phyloP scores from a whole-genome alignment of 2,797 vertebrate genomes.

The Xiphorhynchus erythropygius region DNA sequence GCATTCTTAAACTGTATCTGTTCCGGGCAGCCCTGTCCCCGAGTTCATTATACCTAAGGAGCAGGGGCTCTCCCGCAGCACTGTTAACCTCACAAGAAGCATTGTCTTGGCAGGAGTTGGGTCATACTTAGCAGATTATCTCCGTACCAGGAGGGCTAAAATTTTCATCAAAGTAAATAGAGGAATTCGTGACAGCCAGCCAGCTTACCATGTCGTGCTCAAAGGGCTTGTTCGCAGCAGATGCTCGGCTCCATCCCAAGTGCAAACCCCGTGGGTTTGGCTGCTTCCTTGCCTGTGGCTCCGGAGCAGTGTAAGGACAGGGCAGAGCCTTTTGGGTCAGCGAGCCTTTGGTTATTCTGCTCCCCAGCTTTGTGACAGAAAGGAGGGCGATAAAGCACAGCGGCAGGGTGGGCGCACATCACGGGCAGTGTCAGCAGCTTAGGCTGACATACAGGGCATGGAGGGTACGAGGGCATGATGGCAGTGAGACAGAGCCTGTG shows the following conservation, averaged over 20 bases:
- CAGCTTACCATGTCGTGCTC: not conserved
- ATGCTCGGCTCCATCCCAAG: not conserved
- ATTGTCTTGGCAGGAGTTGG: not conserved
- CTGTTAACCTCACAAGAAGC: not conserved
- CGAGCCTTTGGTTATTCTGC: not conserved
- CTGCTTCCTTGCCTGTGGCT: fast-evolving
- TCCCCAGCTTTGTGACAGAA: not conserved
- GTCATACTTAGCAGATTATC: constrained; percentile 50
- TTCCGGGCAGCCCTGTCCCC: not conserved
- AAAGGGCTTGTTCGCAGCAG: not conserved
- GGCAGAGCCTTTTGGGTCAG: not conserved
- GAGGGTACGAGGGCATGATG: not conserved
- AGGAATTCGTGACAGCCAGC: constrained; percentile 9
- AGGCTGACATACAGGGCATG: not conserved
- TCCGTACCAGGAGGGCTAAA: constrained; percentile 29
- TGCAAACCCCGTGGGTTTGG: fast-evolving
- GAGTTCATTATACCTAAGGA: not conserved
- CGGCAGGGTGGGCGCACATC: fast-evolving
- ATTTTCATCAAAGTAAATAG: not conserved
- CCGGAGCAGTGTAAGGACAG: fast-evolving
- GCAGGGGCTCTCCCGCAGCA: not conserved
- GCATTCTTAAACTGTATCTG: not conserved
- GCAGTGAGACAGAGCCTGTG: fast-evolving
- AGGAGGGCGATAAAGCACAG: not conserved
- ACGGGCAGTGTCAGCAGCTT: not conserved